Percentiles rank a stretch among this genome's conserved stretches.
Evolutionary conservation across 2,797 vertebrate genomes (phyloP).

Genomic region (Clangula hyemalis): DNA sequence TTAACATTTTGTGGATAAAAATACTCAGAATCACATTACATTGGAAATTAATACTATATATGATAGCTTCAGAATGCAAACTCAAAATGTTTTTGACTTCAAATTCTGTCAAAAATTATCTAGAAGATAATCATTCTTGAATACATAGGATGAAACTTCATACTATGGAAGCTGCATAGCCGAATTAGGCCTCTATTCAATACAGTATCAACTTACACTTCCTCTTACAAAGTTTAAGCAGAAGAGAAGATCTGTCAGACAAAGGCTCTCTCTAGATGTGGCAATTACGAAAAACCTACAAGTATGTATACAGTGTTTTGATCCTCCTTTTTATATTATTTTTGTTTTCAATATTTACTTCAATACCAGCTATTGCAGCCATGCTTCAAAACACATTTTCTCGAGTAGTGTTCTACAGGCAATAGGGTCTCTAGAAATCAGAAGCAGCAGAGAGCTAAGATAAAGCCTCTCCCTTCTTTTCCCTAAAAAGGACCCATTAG

Average conservation of each 20-base stretch:
- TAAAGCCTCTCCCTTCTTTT: background rate
- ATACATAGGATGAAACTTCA: background rate
- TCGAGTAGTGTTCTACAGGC: background rate
- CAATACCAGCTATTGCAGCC: background rate
- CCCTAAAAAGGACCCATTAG: background rate
- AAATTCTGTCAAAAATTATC: conserved; percentile 16
- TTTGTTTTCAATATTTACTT: background rate
- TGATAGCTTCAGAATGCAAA: background rate
- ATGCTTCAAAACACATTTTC: background rate
- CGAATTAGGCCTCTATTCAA: background rate
- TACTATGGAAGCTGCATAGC: background rate
- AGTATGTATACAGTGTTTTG: background rate
- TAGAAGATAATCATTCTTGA: background rate
- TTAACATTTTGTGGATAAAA: conserved; percentile 1
- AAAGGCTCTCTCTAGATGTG: background rate
- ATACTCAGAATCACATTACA: background rate
- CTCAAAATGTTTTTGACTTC: background rate
- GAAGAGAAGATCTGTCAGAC: background rate
- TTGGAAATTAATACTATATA: background rate
- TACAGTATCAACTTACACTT: background rate
- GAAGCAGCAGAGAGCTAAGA: background rate
- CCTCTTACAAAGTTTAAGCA: background rate
- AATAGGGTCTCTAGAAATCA: background rate
- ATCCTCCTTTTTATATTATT: background rate
- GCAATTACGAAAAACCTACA: background rate